phyloP scores from a whole-genome alignment of 2,113 vertebrate species.

The Otis tarda region DNA sequence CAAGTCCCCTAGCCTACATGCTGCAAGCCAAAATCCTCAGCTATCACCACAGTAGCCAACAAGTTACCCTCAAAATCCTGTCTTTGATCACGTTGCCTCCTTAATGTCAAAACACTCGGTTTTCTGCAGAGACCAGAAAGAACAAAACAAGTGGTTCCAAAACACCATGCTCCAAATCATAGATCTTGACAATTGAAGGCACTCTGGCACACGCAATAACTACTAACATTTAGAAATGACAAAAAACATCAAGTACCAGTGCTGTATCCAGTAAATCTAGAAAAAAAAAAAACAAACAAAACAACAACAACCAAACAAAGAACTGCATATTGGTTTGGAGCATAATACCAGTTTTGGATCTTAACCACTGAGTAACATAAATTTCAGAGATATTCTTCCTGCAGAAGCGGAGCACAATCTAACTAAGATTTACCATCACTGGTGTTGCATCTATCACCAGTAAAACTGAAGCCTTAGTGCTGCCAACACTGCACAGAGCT shows the following conservation, averaged over 20 bases:
- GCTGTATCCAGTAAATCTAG: background rate
- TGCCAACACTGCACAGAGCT: background rate
- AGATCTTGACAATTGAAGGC: background rate
- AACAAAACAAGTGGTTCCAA: background rate
- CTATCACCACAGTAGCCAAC: background rate
- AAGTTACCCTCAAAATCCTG: background rate
- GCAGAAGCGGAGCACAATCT: background rate
- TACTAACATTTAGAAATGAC: background rate
- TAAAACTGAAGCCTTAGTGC: background rate
- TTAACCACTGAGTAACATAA: background rate
- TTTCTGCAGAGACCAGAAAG: background rate
- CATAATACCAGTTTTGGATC: background rate
- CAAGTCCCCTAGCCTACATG: too few species aligned
- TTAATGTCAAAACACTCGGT: rapidly evolving
- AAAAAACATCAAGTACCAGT: background rate
- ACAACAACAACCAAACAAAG: background rate
- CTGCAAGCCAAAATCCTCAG: background rate
- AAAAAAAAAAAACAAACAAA: background rate
- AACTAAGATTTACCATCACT: background rate
- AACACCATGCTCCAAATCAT: background rate
- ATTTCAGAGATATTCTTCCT: background rate
- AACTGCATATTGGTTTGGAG: background rate
- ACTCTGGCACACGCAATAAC: background rate
- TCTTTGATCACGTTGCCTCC: rapidly evolving
- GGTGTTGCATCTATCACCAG: background rate